A percentile compares a stretch with the other conserved stretches of the same genome.
Conservation (phyloP, 2,797 vertebrate genomes). For the Sebastes baramenuke region DNA sequence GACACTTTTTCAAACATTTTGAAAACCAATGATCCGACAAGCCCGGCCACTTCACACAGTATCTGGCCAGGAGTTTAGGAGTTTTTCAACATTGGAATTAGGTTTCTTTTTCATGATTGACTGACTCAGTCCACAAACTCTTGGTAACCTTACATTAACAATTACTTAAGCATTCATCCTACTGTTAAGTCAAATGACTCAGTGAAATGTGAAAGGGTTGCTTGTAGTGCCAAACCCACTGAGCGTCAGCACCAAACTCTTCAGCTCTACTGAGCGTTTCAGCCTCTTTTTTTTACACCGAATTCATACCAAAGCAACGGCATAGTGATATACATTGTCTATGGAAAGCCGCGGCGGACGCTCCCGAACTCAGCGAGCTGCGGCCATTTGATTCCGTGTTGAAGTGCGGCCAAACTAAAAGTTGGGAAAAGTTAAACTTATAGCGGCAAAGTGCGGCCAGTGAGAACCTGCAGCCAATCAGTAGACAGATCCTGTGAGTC, state of each 20-base stretch:
- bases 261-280: neutral
- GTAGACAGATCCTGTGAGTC: too few relatives aligned
- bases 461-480: too few relatives aligned
- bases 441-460: too few relatives aligned
- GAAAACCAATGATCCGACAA: neutral
- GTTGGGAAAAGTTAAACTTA: too few relatives aligned
- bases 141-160: neutral
- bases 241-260: neutral
- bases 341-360: accelerated
- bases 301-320: too few relatives aligned
- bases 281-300: too few relatives aligned
- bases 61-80: neutral
- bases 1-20: neutral
- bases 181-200: neutral
- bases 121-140: neutral
- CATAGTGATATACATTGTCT: too few relatives aligned
- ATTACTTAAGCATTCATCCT: neutral
- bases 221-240: neutral
- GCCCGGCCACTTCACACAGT: neutral
- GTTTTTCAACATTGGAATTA: neutral
- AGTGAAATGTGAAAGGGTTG: neutral
- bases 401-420: too few relatives aligned
- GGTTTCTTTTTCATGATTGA: neutral
- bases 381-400: too few relatives aligned
- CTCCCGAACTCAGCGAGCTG: too few relatives aligned